Conservation (phyloP, 2,113 vertebrate genomes). For the Manacus vitellinus region DNA sequence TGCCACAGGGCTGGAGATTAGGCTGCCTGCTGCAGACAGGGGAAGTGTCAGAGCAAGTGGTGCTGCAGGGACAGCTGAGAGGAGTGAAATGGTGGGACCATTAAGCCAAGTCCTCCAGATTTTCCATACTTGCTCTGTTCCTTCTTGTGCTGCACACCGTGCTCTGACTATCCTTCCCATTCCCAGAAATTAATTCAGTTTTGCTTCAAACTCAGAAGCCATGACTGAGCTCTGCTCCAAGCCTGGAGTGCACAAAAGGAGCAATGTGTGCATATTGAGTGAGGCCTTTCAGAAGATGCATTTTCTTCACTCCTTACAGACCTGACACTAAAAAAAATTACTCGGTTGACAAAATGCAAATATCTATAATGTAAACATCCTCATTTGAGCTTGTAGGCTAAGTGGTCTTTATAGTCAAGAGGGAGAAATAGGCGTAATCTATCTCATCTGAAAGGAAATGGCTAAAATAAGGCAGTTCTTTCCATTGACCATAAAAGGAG, state of each 20-base stretch:
- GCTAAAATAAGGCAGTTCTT: neutral
- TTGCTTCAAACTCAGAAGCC: neutral
- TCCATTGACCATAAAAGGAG: neutral
- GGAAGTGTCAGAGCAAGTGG: neutral
- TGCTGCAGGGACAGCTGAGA: neutral
- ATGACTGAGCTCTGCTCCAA: neutral
- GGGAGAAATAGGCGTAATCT: neutral
- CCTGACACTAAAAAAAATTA: neutral
- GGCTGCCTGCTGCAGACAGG: neutral
- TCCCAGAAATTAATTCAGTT: neutral
- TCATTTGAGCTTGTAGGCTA: neutral
- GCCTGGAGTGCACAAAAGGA: neutral
- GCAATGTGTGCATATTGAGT: neutral
- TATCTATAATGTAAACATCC: neutral
- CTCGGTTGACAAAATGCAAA: neutral
- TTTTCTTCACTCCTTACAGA: neutral
- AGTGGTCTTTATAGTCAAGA: neutral
- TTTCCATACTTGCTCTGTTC: neutral
- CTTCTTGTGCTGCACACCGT: neutral
- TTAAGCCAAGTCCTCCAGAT: neutral
- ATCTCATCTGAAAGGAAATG: neutral
- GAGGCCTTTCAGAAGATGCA: neutral
- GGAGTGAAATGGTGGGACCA: neutral
- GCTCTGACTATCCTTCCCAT: neutral
- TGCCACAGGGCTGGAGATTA: neutral